Percentiles rank a stretch among this genome's conserved stretches.
These are phyloP conservation scores for Virgularia gustaviana DNA, from an alignment of 92 coral and sea anemone genomes.

Conservation along the genomic window DNA sequence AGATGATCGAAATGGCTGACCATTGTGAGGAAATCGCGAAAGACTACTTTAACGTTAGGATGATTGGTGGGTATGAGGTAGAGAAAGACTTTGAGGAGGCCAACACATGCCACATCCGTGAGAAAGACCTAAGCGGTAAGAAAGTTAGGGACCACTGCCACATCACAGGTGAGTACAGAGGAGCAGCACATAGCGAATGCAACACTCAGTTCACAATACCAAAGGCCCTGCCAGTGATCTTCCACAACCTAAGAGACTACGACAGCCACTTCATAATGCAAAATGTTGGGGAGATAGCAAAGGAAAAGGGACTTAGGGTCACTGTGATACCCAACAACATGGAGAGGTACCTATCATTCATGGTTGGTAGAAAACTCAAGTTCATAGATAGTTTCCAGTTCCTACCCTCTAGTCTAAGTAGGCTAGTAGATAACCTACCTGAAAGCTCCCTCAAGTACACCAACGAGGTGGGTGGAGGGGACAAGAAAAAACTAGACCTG, in stretches of 20 bases:
- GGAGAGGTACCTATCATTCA: background rate
- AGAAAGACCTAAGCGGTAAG: background rate
- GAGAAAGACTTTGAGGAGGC: background rate
- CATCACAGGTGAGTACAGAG: slow-evolving; percentile 12
- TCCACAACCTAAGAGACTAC: slow-evolving; percentile 39
- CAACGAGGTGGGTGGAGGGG: background rate
- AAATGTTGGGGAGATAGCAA: slow-evolving; percentile 17
- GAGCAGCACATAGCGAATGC: slow-evolving; percentile 47
- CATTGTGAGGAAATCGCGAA: too few relatives aligned
- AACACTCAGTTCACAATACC: slow-evolving; percentile 35
- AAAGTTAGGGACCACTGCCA: slow-evolving; percentile 16
- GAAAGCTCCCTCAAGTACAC: background rate
- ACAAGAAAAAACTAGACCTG: background rate
- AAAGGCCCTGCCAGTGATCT: slow-evolving; percentile 29
- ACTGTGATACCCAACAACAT: background rate
- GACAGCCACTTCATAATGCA: slow-evolving; percentile 43
- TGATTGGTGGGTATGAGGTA: too few relatives aligned
- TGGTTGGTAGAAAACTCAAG: background rate
- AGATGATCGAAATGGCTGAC: too few relatives aligned
- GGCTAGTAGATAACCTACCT: background rate
- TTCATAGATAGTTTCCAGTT: background rate
- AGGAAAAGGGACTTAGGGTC: background rate
- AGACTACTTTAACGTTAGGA: too few relatives aligned
- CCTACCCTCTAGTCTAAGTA: background rate
- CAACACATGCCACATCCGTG: slow-evolving; percentile 1